Conservation (phyloP, 2,113 vertebrate species). For the Malurus alboscapulatus region DNA sequence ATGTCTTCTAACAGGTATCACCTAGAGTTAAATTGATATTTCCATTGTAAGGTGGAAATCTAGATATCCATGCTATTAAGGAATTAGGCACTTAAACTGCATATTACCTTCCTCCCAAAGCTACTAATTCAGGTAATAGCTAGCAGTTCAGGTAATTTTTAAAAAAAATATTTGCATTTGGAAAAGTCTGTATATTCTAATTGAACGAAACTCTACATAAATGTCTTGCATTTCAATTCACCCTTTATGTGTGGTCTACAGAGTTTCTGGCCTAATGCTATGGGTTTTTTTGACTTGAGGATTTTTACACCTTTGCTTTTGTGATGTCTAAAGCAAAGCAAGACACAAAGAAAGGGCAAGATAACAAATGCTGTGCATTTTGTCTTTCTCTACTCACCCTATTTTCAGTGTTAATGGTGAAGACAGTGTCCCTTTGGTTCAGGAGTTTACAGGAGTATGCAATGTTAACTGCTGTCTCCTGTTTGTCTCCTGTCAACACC, state of each 20-base stretch:
- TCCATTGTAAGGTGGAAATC: neutral
- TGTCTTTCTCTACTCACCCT: conserved; percentile 73
- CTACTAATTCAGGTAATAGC: neutral
- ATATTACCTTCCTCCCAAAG: neutral
- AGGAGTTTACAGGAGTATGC: conserved; percentile 91
- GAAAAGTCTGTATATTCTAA: conserved; percentile 3
- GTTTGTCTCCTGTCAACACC: conserved; percentile 96
- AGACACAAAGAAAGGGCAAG: neutral
- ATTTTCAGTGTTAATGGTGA: conserved; percentile 87
- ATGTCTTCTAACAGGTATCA: neutral
- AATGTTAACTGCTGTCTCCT: conserved; percentile 93
- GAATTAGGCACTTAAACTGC: neutral
- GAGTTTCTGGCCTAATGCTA: neutral
- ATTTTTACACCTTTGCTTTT: no score
- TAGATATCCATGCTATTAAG: neutral
- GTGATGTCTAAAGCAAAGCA: neutral
- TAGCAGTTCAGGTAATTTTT: neutral
- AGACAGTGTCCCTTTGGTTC: conserved; percentile 83
- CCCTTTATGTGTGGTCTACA: neutral
- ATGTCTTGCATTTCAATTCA: neutral
- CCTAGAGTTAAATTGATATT: neutral
- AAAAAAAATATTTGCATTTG: conserved; percentile 10
- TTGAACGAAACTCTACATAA: neutral
- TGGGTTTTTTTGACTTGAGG: neutral
- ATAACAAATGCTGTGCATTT: neutral